A percentile compares a stretch with the other conserved stretches of the same genome.
Conservation (phyloP, 2,113 vertebrate genomes). For the Gymnocephalus cernua region DNA sequence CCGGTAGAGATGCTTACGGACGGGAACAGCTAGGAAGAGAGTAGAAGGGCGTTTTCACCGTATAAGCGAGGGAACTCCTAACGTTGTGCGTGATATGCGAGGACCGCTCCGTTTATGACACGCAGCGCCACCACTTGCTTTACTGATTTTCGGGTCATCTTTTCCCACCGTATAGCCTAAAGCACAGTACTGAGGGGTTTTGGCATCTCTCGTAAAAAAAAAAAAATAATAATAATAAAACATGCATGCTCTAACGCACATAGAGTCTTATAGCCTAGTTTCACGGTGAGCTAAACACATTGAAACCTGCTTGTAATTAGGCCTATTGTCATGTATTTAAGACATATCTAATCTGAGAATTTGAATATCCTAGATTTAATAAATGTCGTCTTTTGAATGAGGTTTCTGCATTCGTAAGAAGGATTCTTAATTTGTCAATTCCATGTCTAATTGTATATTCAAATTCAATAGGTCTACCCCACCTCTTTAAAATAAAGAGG, state of each 20-base stretch:
- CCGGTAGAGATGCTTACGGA: slow-evolving; percentile 62
- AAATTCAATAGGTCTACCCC: not conserved
- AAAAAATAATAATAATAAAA: not conserved
- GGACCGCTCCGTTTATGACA: slow-evolving; percentile 53
- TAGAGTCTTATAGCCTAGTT: not conserved
- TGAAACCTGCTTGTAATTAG: not conserved
- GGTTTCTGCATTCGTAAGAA: not conserved
- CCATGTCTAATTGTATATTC: not conserved
- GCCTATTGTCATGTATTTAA: not conserved
- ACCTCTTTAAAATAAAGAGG: not conserved
- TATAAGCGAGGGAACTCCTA: slow-evolving; percentile 77
- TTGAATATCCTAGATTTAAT: not conserved
- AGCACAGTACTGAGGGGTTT: not conserved
- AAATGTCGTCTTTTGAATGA: not conserved
- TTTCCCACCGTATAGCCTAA: not conserved
- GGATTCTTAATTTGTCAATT: not conserved
- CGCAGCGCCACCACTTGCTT: slow-evolving; percentile 48
- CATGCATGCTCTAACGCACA: not conserved
- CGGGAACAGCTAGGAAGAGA: slow-evolving; percentile 56
- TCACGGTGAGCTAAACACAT: not conserved
- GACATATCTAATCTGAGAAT: not conserved
- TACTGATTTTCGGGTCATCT: slow-evolving; percentile 23
- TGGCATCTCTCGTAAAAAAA: too few species aligned
- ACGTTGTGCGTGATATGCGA: slow-evolving; percentile 72
- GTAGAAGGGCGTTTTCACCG: slow-evolving; percentile 78